Evolutionary conservation across 2,888 invertebrate genomes (phyloP).

Genomic region (Rhogogaster chlorosoma): DNA sequence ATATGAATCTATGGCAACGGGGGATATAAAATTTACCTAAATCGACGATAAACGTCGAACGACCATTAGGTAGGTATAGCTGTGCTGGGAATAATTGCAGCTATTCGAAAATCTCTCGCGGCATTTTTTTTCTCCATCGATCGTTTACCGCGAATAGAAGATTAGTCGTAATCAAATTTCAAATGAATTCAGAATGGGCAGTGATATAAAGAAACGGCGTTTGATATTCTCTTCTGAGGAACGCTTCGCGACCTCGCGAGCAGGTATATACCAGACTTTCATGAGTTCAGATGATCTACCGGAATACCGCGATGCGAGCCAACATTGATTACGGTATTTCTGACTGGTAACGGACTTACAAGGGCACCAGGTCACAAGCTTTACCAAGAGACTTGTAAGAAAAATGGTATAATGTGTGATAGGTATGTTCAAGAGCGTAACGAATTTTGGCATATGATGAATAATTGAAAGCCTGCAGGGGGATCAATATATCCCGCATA

Average conservation of each 20-base stretch:
- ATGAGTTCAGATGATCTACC: constrained; percentile 32
- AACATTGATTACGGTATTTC: constrained; percentile 42
- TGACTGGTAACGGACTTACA: constrained; percentile 43
- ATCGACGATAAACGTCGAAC: neutral
- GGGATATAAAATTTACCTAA: neutral
- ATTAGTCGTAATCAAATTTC: neutral
- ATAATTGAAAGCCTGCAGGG: neutral
- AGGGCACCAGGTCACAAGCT: constrained; percentile 45
- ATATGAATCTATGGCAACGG: neutral
- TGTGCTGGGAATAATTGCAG: neutral
- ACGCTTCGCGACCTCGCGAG: neutral
- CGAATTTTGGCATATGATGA: neutral
- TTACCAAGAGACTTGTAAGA: neutral
- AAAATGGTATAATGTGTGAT: too few relatives aligned
- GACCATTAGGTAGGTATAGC: neutral
- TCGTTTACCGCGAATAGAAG: neutral
- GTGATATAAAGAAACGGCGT: neutral
- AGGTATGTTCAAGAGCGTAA: neutral
- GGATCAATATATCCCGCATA: neutral
- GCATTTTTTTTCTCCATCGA: neutral
- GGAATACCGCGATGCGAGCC: constrained; percentile 35
- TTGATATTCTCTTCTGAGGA: neutral
- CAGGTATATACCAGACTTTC: neutral
- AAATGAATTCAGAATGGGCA: neutral
- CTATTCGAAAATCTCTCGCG: neutral